Conservation (phyloP, 2,113 vertebrate species). For the Mellivora capensis region DNA sequence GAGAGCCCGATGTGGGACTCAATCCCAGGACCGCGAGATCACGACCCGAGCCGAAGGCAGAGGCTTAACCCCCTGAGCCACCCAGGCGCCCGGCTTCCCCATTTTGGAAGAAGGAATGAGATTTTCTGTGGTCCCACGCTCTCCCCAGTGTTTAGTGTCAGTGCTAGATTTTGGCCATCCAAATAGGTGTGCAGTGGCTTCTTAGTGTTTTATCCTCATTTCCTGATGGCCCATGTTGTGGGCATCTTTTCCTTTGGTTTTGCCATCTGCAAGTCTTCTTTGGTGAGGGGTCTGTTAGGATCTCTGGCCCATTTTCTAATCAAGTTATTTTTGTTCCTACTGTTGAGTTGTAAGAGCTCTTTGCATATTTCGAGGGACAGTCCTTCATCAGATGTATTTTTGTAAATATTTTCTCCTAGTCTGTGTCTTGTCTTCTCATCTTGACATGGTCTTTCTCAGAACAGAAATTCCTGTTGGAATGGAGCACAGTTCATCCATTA, state of each 20-base stretch:
- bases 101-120: background rate
- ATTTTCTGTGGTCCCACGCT: background rate
- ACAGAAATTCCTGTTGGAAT: background rate
- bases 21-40: too few species aligned
- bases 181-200: background rate
- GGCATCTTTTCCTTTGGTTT: too few species aligned
- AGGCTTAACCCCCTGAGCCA: too few species aligned
- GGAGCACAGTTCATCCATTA: background rate
- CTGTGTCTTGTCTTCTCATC: background rate
- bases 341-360: background rate
- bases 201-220: background rate
- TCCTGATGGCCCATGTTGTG: background rate
- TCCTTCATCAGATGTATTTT: background rate
- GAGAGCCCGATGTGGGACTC: too few species aligned
- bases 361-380: background rate
- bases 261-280: background rate
- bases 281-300: background rate
- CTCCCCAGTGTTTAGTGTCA: background rate
- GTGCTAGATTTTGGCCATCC: background rate
- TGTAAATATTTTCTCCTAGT: background rate
- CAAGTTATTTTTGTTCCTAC: background rate
- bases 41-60: too few species aligned
- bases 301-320: background rate
- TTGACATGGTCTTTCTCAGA: background rate
- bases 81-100: background rate